Percentiles rank a stretch among this genome's conserved stretches.
These are phyloP conservation scores for Crematogaster levior DNA, from an alignment of 2,888 invertebrate genomes.

Conservation along the genomic window DNA sequence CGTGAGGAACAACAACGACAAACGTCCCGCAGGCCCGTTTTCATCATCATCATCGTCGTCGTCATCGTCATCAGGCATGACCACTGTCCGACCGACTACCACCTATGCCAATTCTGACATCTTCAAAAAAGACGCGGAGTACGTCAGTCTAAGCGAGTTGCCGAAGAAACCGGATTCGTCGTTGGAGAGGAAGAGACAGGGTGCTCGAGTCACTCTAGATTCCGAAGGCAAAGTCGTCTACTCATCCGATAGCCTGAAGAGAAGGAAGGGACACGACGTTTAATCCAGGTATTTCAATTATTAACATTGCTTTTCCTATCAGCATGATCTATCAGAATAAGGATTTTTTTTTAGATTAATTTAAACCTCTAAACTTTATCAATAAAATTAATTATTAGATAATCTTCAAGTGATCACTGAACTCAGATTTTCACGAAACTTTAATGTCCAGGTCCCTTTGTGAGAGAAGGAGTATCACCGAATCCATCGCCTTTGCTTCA, in stretches of 20 bases:
- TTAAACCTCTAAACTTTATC: background rate
- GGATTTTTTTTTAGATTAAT: background rate
- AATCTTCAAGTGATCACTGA: background rate
- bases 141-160: constrained; percentile 93
- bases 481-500: constrained; percentile 87
- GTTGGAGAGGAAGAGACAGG: constrained; percentile 88
- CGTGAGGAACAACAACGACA: constrained; percentile 92
- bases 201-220: constrained; percentile 93
- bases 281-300: constrained; percentile 89
- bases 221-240: constrained; percentile 95
- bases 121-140: constrained; percentile 91
- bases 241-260: constrained; percentile 93
- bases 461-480: constrained; percentile 88
- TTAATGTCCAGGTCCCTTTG: constrained; percentile 88
- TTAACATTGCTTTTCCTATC: background rate
- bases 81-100: constrained; percentile 68
- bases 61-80: constrained; percentile 61
- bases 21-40: constrained; percentile 79
- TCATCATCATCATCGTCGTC: constrained; percentile 57
- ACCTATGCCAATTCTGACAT: constrained; percentile 89
- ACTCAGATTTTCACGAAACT: background rate
- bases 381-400: background rate
- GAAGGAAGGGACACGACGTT: constrained; percentile 93
- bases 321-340: background rate
- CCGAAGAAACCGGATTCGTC: constrained; percentile 87